These are phyloP conservation scores for Orientallactaga bullata DNA, from an alignment of 2,113 vertebrate species.

Conservation along the genomic window DNA sequence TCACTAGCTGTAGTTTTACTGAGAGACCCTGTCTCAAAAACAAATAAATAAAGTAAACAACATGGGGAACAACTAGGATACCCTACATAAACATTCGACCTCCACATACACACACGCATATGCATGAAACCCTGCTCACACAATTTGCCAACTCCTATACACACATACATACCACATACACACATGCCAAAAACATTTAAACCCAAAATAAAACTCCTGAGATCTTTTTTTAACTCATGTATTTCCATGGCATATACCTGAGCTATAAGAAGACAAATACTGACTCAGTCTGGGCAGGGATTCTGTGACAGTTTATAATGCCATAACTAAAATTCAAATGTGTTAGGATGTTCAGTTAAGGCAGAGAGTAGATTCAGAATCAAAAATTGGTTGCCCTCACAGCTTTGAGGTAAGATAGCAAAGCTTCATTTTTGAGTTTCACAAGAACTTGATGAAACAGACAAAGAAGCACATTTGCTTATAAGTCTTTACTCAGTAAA, in stretches of 20 bases:
- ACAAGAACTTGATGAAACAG: background rate
- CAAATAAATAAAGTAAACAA: too few relatives aligned
- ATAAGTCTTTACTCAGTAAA: background rate
- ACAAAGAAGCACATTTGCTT: background rate
- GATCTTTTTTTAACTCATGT: background rate
- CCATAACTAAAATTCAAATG: background rate
- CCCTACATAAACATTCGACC: too few relatives aligned
- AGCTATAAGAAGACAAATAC: background rate
- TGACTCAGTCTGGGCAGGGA: rapidly evolving
- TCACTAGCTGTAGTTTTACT: too few relatives aligned
- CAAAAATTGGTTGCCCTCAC: background rate
- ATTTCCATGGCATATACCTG: background rate
- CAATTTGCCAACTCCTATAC: too few relatives aligned
- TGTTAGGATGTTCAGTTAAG: background rate
- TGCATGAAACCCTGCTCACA: too few relatives aligned
- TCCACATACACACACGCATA: too few relatives aligned
- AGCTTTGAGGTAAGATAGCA: background rate
- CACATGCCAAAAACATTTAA: background rate
- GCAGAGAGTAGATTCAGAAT: background rate
- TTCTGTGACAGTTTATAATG: background rate
- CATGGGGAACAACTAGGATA: too few relatives aligned
- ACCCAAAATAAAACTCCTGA: background rate
- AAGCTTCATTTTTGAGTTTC: background rate
- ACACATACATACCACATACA: too few relatives aligned
- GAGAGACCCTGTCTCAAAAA: too few relatives aligned